Percentiles rank a stretch among this genome's conserved stretches.
Evolutionary conservation across 1,140 invertebrate species (phyloP).

Genomic region (Drosophila subpulchrella): DNA sequence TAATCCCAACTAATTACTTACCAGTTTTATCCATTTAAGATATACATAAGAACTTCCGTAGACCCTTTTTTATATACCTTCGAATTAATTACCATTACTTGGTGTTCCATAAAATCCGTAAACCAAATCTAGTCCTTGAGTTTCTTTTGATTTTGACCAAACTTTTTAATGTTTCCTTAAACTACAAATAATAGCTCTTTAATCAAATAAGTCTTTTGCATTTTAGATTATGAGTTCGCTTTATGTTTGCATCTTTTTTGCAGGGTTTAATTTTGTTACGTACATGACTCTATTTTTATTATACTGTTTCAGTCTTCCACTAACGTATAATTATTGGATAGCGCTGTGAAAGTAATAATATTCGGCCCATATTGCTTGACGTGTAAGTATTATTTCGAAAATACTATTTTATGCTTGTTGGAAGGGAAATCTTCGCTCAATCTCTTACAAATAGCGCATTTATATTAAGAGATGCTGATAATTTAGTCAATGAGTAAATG

Average conservation of each 20-base stretch:
- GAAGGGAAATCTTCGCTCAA: slow-evolving; percentile 19
- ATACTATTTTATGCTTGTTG: slow-evolving; percentile 36
- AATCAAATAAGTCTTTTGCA: not conserved
- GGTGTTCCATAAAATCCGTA: not conserved
- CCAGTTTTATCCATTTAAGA: not conserved
- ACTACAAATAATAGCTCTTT: not conserved
- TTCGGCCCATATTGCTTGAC: slow-evolving; percentile 33
- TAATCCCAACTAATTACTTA: not conserved
- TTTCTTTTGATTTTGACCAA: slow-evolving; percentile 1
- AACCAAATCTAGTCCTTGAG: not conserved
- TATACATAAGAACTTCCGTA: not conserved
- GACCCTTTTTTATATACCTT: not conserved
- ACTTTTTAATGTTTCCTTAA: not conserved
- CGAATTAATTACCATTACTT: not conserved
- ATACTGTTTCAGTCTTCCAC: slow-evolving; percentile 44
- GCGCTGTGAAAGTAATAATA: slow-evolving; percentile 43
- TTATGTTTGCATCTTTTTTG: slow-evolving; percentile 5
- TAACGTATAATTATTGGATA: slow-evolving; percentile 47
- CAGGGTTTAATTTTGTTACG: slow-evolving; percentile 14
- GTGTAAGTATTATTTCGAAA: slow-evolving; percentile 33
- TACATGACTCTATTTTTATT: slow-evolving; percentile 41
- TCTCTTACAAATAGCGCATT: slow-evolving; percentile 40
- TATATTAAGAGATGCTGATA: slow-evolving; percentile 31
- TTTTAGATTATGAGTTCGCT: slow-evolving; percentile 4
- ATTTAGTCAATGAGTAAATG: slow-evolving; percentile 55